Percentiles rank a stretch among this genome's conserved stretches.
phyloP scores from a whole-genome alignment of 2,797 vertebrate species.

The Peromyscus eremicus region DNA sequence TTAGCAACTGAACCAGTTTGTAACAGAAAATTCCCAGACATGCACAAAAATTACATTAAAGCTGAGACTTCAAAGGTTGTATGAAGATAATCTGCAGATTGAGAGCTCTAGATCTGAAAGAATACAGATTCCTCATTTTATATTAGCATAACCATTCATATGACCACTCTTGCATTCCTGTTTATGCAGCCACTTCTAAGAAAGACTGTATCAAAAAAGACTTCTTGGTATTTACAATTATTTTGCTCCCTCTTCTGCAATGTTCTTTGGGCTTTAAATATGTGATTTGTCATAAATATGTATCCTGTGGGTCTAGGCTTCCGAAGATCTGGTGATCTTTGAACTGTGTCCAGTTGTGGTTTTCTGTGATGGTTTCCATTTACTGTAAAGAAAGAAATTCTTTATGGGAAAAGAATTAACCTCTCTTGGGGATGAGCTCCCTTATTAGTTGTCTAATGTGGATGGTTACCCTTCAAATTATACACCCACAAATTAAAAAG shows the following conservation, averaged over 20 bases:
- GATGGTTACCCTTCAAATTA: not conserved
- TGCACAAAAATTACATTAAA: not conserved
- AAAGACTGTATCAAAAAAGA: not conserved
- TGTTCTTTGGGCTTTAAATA: not conserved
- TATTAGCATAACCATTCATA: not conserved
- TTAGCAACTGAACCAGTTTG: not conserved
- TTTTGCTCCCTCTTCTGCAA: not conserved
- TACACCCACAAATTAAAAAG: not conserved
- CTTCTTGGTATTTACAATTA: not conserved
- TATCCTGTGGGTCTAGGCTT: not conserved
- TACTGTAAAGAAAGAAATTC: not conserved
- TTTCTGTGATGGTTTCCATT: not conserved
- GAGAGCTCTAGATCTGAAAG: not conserved
- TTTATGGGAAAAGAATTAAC: not conserved
- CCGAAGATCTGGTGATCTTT: not conserved
- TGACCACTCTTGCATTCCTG: not conserved
- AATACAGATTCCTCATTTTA: not conserved
- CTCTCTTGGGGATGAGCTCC: not conserved
- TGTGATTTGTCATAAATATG: not conserved
- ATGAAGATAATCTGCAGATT: not conserved
- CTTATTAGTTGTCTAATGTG: not conserved
- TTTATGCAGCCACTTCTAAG: not conserved
- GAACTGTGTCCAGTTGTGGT: not conserved
- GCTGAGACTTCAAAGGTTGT: not conserved
- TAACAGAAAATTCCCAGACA: not conserved